Percentiles rank a stretch among this genome's conserved stretches.
Conservation (phyloP, 2,113 vertebrate species). For the Cygnus buccinator region DNA sequence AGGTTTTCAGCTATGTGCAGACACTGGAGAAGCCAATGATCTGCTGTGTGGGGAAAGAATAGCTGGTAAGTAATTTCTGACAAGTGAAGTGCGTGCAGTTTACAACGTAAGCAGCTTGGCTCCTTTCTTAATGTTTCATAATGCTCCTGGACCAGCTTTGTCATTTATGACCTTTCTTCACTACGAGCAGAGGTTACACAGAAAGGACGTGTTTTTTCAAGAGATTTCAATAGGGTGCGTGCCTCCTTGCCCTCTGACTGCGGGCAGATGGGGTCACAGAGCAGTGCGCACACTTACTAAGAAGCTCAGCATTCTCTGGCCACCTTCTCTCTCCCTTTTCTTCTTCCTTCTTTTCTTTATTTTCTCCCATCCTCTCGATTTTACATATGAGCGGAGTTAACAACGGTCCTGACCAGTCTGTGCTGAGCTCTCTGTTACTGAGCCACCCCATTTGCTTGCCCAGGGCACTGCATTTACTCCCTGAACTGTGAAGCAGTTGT, state of each 20-base stretch:
- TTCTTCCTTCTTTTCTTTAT: not conserved
- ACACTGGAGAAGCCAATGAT: not conserved
- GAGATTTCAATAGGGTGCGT: not conserved
- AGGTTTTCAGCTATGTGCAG: not conserved
- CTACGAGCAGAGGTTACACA: not conserved
- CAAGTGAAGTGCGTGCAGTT: not conserved
- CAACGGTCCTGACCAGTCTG: not conserved
- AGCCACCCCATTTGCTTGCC: not conserved
- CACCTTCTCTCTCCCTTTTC: not conserved
- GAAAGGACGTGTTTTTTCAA: not conserved
- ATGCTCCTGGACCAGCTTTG: not conserved
- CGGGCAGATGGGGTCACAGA: not conserved
- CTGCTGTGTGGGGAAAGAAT: not conserved
- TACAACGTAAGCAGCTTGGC: not conserved
- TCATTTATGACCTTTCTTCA: not conserved
- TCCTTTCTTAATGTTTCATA: not conserved
- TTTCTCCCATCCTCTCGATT: not conserved
- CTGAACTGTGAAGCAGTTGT: constrained; percentile 10
- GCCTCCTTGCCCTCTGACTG: not conserved
- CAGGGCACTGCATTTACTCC: not conserved
- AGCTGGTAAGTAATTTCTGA: not conserved
- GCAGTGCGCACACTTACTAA: not conserved
- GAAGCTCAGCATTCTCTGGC: not conserved
- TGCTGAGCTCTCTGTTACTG: not conserved
- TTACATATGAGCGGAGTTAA: not conserved